phyloP scores from a whole-genome alignment of 2,888 invertebrate species.

The Perizoma affinitatum region DNA sequence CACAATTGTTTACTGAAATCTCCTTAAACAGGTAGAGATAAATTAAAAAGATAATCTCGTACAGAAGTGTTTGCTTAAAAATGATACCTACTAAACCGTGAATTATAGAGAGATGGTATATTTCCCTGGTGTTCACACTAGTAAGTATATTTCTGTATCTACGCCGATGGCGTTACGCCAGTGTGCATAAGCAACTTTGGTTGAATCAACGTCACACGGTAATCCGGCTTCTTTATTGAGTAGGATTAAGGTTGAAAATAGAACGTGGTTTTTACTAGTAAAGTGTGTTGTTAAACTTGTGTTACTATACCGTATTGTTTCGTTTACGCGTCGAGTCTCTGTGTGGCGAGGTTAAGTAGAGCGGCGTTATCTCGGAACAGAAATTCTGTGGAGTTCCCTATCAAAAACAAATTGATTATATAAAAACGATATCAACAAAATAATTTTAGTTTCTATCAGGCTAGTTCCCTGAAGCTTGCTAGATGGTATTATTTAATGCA shows the following conservation, averaged over 20 bases:
- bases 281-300: constrained; percentile 67
- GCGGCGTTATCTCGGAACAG: constrained; percentile 82
- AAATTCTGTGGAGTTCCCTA: constrained; percentile 70
- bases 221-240: constrained; percentile 44
- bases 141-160: constrained; percentile 54
- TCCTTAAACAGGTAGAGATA: constrained; percentile 56
- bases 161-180: constrained; percentile 54
- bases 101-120: constrained; percentile 68
- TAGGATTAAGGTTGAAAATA: constrained; percentile 46
- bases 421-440: too few relatives aligned
- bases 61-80: constrained; percentile 69
- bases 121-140: constrained; percentile 80
- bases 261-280: constrained; percentile 38
- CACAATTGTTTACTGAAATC: constrained; percentile 29
- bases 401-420: too few relatives aligned
- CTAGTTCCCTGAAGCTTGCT: not conserved
- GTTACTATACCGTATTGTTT: constrained; percentile 82
- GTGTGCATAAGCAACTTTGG: constrained; percentile 67
- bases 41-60: constrained; percentile 67
- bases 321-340: constrained; percentile 81
- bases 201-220: constrained; percentile 43
- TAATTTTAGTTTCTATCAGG: too few relatives aligned
- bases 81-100: constrained; percentile 71
- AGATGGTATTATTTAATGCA: not conserved
- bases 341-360: constrained; percentile 84